phyloP scores from a whole-genome alignment of 2,113 vertebrate genomes.

The Alectura lathami region DNA sequence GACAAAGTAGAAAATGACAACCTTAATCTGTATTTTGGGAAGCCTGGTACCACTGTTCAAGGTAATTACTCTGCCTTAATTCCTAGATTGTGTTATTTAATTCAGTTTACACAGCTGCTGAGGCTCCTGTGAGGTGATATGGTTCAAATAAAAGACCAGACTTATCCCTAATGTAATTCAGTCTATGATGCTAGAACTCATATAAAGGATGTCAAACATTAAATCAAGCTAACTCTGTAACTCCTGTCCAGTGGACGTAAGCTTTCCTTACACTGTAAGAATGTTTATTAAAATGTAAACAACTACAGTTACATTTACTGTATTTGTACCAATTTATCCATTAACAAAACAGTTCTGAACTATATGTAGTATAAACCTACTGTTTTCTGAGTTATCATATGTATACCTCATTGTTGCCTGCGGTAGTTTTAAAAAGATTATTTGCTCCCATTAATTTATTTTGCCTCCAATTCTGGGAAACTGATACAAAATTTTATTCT shows the following conservation, averaged over 20 bases:
- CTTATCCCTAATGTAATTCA: constrained; percentile 7
- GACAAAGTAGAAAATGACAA: constrained; percentile 46
- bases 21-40: constrained; percentile 51
- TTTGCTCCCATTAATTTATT: not conserved
- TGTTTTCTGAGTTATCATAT: not conserved
- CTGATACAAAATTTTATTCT: not conserved
- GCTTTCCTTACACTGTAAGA: not conserved
- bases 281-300: not conserved
- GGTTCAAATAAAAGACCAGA: constrained; percentile 9
- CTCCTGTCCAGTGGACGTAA: not conserved
- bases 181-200: rapidly evolving
- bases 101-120: constrained; percentile 48
- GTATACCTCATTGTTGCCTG: not conserved
- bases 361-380: not conserved
- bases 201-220: not conserved
- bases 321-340: not conserved
- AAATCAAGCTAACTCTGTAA: not conserved
- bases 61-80: constrained; percentile 44
- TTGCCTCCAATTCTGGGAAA: not conserved
- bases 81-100: constrained; percentile 18
- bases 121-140: not conserved
- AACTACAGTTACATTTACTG: not conserved
- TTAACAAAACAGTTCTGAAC: not conserved
- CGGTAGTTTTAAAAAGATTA: not conserved
- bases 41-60: constrained; percentile 12